phyloP scores from a whole-genome alignment of 2,797 vertebrate species.

The Ammospiza maritima region DNA sequence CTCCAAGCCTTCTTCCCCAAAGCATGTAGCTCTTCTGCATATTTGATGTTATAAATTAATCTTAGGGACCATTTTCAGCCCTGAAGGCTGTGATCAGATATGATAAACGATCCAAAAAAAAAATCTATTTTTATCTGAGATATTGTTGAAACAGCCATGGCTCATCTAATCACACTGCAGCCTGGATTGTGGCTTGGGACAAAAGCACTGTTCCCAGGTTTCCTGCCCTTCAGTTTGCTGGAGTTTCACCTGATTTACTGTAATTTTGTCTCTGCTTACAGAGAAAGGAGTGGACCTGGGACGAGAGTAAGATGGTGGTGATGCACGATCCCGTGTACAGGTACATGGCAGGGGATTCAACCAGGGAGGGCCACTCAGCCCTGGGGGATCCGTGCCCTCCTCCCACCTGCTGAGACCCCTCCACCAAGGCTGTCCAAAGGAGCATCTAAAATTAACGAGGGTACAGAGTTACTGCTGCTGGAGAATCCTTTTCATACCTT shows the following conservation, averaged over 20 bases:
- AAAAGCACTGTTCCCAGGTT: background rate
- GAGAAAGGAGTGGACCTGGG: constrained; percentile 90
- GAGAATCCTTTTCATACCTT: background rate
- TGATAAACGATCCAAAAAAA: background rate
- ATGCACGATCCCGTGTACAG: constrained; percentile 89
- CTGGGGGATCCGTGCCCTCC: fast-evolving
- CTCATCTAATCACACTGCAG: background rate
- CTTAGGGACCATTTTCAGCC: background rate
- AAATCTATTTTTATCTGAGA: constrained; percentile 7
- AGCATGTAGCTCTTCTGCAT: background rate
- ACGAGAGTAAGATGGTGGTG: constrained; percentile 86
- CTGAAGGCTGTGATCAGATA: background rate
- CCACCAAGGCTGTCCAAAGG: background rate
- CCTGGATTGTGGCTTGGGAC: background rate
- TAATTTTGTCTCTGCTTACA: constrained; percentile 41
- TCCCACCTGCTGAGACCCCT: background rate
- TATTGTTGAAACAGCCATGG: background rate
- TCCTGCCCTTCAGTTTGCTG: background rate
- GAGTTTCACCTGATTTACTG: background rate
- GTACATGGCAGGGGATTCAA: constrained; percentile 17
- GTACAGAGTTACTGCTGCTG: background rate
- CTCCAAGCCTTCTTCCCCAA: background rate
- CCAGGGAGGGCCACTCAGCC: background rate
- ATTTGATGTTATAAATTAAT: constrained; percentile 38
- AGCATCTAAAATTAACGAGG: background rate